Base-by-base conservation (phyloP, 2,113 vertebrate genomes). In the Campylorhamphus procurvoides region DNA sequence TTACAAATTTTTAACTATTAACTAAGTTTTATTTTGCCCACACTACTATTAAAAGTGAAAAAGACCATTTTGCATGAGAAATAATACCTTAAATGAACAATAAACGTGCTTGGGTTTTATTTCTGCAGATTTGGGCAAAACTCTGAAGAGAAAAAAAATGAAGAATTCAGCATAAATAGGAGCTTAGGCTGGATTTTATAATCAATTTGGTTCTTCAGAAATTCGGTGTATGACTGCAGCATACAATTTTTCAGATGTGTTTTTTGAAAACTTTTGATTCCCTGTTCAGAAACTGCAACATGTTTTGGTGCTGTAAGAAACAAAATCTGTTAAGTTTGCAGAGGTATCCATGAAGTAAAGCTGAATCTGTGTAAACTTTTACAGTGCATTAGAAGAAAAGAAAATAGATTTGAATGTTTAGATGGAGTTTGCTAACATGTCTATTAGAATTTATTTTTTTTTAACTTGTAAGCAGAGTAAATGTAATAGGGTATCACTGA, bases 21-120 rank as follows among this genome's bases (percentile, higher is more conserved):
- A 62, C 31, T 33, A 44, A 31, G 55, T 52, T 93, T 82, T 85
- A 66, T 87, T 96, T 94, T 31, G 12, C 37, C 29, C 23, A 67
- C 3, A 25, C 18, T 93, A 22, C 28, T 83, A 69, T 55, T 96
- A 77, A 94, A 92, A 91, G 29, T 49, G 9, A 50, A 89, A 91
- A 89, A 42, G 12, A 5, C 8, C 15, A 46, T 76, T 93, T 91
- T 87, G 4, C 12, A 29, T 40, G 17, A 84, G 39, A 89, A 89
- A 72, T 56, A 44, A 31, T 29, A 79, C 25, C 18, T 66, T 84
- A 64, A 91, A 86, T 58, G 20, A 66, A 75, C 17, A 56, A 37
- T 46, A 62, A 83, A 66, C 5, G 19, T 42, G 1, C 14, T 91
- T 53, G 37, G 31, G 5, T 85, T 95, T n/a, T 89, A 50, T 79